Base-by-base conservation (phyloP, 2,797 vertebrate species). In the Pipistrellus pipistrellus region DNA sequence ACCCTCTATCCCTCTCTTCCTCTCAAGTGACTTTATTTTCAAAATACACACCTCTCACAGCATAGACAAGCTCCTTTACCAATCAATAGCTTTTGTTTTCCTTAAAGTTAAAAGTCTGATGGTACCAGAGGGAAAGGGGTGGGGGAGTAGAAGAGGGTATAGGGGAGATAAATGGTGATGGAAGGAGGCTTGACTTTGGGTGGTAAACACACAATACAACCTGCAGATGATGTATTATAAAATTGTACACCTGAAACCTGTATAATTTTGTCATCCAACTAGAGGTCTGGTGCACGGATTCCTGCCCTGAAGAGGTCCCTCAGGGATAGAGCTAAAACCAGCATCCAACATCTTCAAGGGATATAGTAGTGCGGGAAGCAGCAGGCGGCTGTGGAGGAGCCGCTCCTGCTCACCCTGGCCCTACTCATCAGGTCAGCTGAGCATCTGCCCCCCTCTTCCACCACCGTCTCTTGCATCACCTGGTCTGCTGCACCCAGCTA, bases 31-130 rank as follows among this genome's bases (percentile, higher is more conserved):
- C 25, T 82, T 71, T 23, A 69, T 69, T 35, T 41, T 84, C 53
- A 81, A 93, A 88, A 82, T 77, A 78, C 4, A 91, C 3, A 86
- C 32, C 44, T 90, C 6, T 20, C 23, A 78, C 77, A 83, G 88
- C 10, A 82, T 13, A 57, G n/a, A 73, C 62, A 66, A 82, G 76
- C 4, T 35, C 48, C 53, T 88, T 85, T 53, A 77, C 38, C 21
- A 5, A 44, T 0, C 21, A 5, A 44, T 0, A 76, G 53, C n/a
- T 64, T 85, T 44, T 41, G n/a, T 90, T 55, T 23, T 90, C 23
- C 55, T 64, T 41, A 46, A 73, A 55, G 55, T 9, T 38, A 20
- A 35, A 73, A 72, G 53, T 55, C 66, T 66, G 17, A 3, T 17
- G 75, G 12, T 7, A 44, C 64, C n/a, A 32, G n/a, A 20, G n/a